Evolutionary conservation across 2,113 vertebrate genomes (phyloP).

Genomic region (Acinonyx jubatus): DNA sequence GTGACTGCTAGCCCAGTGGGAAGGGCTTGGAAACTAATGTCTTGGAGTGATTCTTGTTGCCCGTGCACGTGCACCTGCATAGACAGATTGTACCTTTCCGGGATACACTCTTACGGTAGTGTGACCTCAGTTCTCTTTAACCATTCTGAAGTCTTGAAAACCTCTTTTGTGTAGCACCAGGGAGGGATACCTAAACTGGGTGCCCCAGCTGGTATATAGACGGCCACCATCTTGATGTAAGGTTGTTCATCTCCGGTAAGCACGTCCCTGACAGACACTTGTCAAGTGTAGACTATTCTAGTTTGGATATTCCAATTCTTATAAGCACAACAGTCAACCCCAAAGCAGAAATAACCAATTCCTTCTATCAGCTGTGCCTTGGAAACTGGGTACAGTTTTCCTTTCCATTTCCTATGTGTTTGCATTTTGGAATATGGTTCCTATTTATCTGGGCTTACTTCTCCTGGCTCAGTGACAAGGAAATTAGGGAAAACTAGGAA

Average conservation of each 20-base stretch:
- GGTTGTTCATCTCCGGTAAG: not conserved
- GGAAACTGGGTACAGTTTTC: not conserved
- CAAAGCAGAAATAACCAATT: not conserved
- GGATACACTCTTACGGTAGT: not conserved
- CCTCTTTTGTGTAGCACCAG: not conserved
- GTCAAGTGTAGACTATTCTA: not conserved
- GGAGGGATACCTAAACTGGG: not conserved
- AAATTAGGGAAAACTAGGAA: not conserved
- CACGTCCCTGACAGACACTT: not conserved
- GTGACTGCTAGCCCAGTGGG: no score
- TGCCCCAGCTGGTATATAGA: no score
- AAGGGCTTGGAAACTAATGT: not conserved
- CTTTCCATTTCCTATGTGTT: not conserved
- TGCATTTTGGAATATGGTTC: not conserved
- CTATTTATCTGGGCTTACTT: not conserved
- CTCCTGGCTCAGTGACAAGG: not conserved
- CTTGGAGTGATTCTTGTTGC: not conserved
- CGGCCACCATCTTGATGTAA: not conserved
- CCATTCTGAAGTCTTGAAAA: not conserved
- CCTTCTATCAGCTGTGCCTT: not conserved
- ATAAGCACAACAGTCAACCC: not conserved
- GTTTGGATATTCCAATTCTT: not conserved
- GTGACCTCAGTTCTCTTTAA: not conserved
- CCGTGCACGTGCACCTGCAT: no score
- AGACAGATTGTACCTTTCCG: not conserved